Base-by-base conservation (phyloP, 2,888 invertebrate genomes). In the Atherix ibis region DNA sequence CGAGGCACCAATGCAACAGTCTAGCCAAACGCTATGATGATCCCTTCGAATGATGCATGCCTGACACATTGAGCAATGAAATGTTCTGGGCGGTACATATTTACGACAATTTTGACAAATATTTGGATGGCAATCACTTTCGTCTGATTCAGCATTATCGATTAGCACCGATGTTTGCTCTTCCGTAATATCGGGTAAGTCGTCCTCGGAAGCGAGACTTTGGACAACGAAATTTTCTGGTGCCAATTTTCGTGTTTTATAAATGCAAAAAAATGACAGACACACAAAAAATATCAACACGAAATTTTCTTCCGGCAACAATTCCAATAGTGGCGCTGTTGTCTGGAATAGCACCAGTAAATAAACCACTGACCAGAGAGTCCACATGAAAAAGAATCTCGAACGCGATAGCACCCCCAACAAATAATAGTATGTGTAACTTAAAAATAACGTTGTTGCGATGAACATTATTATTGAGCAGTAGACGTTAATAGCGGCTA, bases 21-120 rank as follows among this genome's bases (percentile, higher is more conserved):
- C 76, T 59, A 85, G 67, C 82, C 83, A 84, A 52, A 74, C 76
- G 51, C 85, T 79, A 62, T 83, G 80, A 58, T 79, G 81, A 52
- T 78, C 81, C 47, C 79, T 70, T 43, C 77, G 73, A 40, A 76
- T 68, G 15, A 88, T 72, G 57, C 85, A 87, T 31, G 75, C 73
- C 51, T 84, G 76, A 56, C 92, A 94, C 36, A 81, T 68, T 43
- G 69, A 68, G 54, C 92, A 92, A 52, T 88, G 87, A 50, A 76
- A 71, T 25, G 82, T 75, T 44, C 81, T 71, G 1, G 80, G 70
- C 3, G 73, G 71, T 9, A 67, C 64, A 42, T 70, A 66, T 47
- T 70, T 66, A 18, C 68, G 65, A 46, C 78, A 76, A 3, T 55
- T 61, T n/a, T 67, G 56, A 45, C 80, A 81, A 27, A 65, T 56